Percentiles rank a stretch among this genome's conserved stretches.
phyloP scores from a whole-genome alignment of 2,888 invertebrate genomes.

The Leuctra nigra region DNA sequence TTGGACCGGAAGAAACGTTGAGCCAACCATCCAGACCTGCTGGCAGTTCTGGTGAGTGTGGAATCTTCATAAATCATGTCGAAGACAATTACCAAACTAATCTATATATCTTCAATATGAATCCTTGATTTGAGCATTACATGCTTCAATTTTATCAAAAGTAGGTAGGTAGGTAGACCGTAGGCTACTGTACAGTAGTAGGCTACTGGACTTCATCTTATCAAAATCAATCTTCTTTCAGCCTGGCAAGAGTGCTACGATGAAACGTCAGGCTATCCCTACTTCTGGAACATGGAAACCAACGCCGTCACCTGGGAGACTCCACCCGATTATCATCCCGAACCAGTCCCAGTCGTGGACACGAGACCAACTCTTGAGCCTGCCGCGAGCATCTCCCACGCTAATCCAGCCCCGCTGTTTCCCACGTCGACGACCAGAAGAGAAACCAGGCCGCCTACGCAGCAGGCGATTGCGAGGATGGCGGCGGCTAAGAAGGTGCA shows the following conservation, averaged over 20 bases:
- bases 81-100: too few species aligned
- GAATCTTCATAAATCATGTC: neutral
- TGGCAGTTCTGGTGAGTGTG: neutral
- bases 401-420: neutral
- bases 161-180: too few species aligned
- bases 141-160: too few species aligned
- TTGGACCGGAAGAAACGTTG: slow-evolving; percentile 7
- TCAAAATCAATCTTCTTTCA: too few species aligned
- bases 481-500: neutral
- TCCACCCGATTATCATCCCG: slow-evolving; percentile 42
- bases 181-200: too few species aligned
- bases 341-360: neutral
- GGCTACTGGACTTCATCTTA: too few species aligned
- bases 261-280: slow-evolving; percentile 52
- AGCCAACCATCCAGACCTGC: slow-evolving; percentile 4
- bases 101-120: too few species aligned
- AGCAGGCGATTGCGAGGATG: slow-evolving; percentile 29
- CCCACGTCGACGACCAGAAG: too few species aligned
- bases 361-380: neutral
- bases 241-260: slow-evolving; percentile 61
- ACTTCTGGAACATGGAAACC: slow-evolving; percentile 57
- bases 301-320: slow-evolving; percentile 59
- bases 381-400: neutral
- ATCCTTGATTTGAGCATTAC: too few species aligned
- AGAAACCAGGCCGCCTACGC: too few species aligned